phyloP scores from a whole-genome alignment of 2,888 invertebrate genomes.

The Polymixis lichenea region DNA sequence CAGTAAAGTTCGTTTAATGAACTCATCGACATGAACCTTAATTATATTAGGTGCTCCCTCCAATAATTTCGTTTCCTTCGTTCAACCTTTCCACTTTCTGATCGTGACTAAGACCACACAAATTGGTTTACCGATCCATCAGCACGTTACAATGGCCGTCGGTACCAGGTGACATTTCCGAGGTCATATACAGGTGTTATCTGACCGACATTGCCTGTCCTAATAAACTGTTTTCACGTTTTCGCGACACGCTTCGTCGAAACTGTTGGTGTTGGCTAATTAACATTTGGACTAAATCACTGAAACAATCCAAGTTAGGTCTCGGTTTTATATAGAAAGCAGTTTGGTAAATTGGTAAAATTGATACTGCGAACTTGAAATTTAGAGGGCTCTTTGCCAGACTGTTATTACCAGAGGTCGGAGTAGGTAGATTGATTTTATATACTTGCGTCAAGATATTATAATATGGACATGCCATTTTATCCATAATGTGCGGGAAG shows the following conservation, averaged over 20 bases:
- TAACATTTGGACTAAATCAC: constrained; percentile 61
- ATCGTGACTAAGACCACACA: background rate
- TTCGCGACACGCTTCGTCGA: constrained; percentile 63
- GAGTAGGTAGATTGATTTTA: no score
- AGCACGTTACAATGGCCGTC: constrained; percentile 26
- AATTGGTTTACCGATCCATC: constrained; percentile 25
- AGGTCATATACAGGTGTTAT: constrained; percentile 62
- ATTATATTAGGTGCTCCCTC: constrained; percentile 2
- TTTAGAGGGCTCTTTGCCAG: background rate
- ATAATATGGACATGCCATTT: no score
- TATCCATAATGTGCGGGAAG: no score
- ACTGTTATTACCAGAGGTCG: no score
- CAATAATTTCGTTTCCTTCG: background rate
- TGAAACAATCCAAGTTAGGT: constrained; percentile 29
- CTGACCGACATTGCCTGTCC: constrained; percentile 72
- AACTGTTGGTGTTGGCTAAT: constrained; percentile 60
- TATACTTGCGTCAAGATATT: no score
- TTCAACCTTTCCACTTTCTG: constrained; percentile 15
- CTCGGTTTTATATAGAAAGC: constrained; percentile 35
- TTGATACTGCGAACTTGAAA: background rate
- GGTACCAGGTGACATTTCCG: constrained; percentile 48
- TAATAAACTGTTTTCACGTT: constrained; percentile 71
- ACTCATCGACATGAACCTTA: constrained; percentile 5
- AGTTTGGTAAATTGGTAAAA: constrained; percentile 1
- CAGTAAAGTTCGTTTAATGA: constrained; percentile 11